These are phyloP conservation scores for Poecilia latipinna DNA, from an alignment of 2,113 vertebrate species.

Conservation along the genomic window DNA sequence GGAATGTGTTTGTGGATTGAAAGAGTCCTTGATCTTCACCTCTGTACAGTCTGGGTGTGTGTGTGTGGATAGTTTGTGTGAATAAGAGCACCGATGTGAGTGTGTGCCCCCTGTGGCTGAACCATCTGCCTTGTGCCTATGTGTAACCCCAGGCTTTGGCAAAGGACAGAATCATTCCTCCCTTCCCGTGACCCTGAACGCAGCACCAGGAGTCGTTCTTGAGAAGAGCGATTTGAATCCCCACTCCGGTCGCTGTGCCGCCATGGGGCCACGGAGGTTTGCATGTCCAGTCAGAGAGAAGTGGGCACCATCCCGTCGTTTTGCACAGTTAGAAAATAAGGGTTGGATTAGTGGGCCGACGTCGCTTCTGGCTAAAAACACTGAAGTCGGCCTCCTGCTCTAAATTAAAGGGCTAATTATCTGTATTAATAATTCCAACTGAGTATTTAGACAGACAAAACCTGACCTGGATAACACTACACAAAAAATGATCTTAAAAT, in stretches of 20 bases:
- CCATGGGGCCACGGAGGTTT: neutral
- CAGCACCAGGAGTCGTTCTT: slow-evolving; percentile 13
- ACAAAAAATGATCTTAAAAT: too few relatives aligned
- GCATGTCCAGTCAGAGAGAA: too few relatives aligned
- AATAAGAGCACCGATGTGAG: slow-evolving; percentile 3
- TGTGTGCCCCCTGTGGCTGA: slow-evolving; percentile 36
- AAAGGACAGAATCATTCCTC: slow-evolving; percentile 49
- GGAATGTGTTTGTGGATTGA: slow-evolving; percentile 16
- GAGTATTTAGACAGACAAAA: too few relatives aligned
- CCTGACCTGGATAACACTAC: too few relatives aligned
- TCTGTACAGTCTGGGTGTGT: slow-evolving; percentile 12
- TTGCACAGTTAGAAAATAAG: too few relatives aligned
- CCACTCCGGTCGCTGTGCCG: neutral
- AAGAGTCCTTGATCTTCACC: slow-evolving; percentile 45
- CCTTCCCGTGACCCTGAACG: slow-evolving; percentile 34
- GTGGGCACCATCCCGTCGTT: too few relatives aligned
- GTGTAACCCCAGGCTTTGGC: slow-evolving; percentile 54
- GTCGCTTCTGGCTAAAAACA: too few relatives aligned
- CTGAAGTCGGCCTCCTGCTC: too few relatives aligned
- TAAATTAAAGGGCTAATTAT: too few relatives aligned
- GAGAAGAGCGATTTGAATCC: neutral
- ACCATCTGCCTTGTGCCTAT: slow-evolving; percentile 72
- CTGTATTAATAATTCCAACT: too few relatives aligned
- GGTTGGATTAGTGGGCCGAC: too few relatives aligned
- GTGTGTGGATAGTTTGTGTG: neutral